These are phyloP conservation scores for Griposia aprilina DNA, from an alignment of 2,888 invertebrate species.

Conservation along the genomic window DNA sequence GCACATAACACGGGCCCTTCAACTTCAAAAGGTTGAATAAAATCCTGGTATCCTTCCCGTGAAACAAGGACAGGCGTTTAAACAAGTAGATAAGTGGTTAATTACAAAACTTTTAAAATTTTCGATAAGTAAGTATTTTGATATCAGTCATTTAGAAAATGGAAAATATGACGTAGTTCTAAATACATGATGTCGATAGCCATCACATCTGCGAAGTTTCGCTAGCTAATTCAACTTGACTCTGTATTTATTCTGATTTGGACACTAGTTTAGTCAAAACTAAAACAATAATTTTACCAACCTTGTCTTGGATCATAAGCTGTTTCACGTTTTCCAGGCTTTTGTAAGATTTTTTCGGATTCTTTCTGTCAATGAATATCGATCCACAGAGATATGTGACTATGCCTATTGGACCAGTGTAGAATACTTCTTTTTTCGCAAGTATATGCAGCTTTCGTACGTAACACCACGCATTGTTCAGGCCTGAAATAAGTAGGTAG, in stretches of 20 bases:
- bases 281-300: conserved; percentile 15
- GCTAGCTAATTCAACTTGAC: too few species aligned
- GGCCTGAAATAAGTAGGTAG: conserved; percentile 76
- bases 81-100: too few species aligned
- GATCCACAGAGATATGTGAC: conserved; percentile 89
- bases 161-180: not conserved
- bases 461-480: conserved; percentile 88
- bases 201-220: too few species aligned
- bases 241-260: not conserved
- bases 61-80: too few species aligned
- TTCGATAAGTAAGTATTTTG: not conserved
- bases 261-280: not conserved
- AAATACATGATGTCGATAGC: not conserved
- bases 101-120: too few species aligned
- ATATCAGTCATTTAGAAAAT: not conserved
- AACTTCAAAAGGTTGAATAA: too few species aligned
- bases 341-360: conserved; percentile 35
- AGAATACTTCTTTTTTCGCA: conserved; percentile 90
- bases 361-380: conserved; percentile 89
- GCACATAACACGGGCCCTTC: too few species aligned
- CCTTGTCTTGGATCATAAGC: conserved; percentile 33
- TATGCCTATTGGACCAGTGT: conserved; percentile 89
- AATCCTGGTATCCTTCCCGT: too few species aligned
- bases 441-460: conserved; percentile 87
- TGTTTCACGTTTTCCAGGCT: not conserved